Conservation (phyloP, 2,113 vertebrate genomes). For the Ammodramus savannarum region DNA sequence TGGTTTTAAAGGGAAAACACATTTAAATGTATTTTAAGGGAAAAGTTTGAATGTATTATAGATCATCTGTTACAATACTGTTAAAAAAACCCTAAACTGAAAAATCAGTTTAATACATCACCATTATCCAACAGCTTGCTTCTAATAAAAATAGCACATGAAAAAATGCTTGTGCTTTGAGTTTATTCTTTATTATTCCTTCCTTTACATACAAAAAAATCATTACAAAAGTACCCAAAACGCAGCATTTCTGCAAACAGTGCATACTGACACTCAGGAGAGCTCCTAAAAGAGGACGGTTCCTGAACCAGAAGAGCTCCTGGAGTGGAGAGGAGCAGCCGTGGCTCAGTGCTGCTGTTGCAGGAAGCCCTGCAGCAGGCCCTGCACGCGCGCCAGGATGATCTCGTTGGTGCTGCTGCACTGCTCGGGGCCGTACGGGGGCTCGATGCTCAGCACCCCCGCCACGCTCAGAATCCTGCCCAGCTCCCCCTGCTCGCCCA, state of each 20-base stretch:
- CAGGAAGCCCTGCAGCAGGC: slow-evolving; percentile 76
- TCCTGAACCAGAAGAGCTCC: accelerated
- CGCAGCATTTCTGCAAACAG: not conserved
- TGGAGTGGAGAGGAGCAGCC: not conserved
- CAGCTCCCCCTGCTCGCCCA: slow-evolving; percentile 75
- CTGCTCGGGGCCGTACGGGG: slow-evolving; percentile 85
- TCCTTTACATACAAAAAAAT: not conserved
- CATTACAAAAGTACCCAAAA: not conserved
- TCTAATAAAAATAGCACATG: not conserved
- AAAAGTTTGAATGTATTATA: not conserved
- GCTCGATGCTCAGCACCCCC: slow-evolving; percentile 79
- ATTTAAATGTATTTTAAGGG: too few relatives aligned
- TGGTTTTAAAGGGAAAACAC: not conserved
- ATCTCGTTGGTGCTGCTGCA: slow-evolving; percentile 91
- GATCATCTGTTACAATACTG: not conserved
- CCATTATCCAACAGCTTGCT: not conserved
- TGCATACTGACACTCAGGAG: accelerated
- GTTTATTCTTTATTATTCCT: not conserved
- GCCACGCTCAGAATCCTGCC: slow-evolving; percentile 79
- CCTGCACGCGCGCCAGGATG: slow-evolving; percentile 87
- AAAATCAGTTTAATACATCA: not conserved
- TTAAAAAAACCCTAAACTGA: not conserved
- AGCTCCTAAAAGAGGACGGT: not conserved
- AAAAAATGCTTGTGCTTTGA: not conserved
- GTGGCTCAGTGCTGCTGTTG: not conserved